Percentiles rank a stretch among this genome's conserved stretches.
Evolutionary conservation across 2,888 invertebrate species (phyloP).

Genomic region (Lepidocyrtoides sp.): DNA sequence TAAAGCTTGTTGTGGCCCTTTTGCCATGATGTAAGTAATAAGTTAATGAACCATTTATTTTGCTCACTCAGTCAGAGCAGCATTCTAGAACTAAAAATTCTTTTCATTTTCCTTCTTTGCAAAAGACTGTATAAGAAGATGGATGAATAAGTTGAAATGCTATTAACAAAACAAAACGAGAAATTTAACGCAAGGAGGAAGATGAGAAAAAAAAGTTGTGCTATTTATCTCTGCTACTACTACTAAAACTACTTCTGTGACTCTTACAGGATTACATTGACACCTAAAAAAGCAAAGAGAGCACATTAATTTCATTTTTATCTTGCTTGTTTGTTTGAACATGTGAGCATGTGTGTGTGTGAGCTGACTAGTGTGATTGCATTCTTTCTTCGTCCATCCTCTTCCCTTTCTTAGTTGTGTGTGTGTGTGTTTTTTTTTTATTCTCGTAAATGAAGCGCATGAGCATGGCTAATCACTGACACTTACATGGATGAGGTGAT

Average conservation of each 20-base stretch:
- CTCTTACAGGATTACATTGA: constrained; percentile 69
- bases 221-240: constrained; percentile 67
- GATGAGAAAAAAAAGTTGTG: constrained; percentile 49
- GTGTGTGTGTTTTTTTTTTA: background rate
- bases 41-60: constrained; percentile 78
- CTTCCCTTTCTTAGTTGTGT: constrained; percentile 28
- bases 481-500: constrained; percentile 79
- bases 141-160: constrained; percentile 16
- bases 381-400: constrained; percentile 18
- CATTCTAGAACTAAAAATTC: background rate
- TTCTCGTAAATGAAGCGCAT: constrained; percentile 27
- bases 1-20: constrained; percentile 71
- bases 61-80: background rate
- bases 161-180: constrained; percentile 37
- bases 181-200: background rate
- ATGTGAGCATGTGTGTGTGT: constrained; percentile 6
- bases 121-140: no score
- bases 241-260: background rate
- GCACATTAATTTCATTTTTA: constrained; percentile 51
- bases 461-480: constrained; percentile 79
- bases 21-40: constrained; percentile 51
- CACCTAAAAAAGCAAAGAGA: constrained; percentile 57
- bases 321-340: constrained; percentile 30
- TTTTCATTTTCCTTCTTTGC: background rate
- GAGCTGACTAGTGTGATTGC: constrained; percentile 73